These are phyloP conservation scores for Leptobrachium ailaonicum DNA, from an alignment of 2,113 vertebrate species.

Conservation along the genomic window DNA sequence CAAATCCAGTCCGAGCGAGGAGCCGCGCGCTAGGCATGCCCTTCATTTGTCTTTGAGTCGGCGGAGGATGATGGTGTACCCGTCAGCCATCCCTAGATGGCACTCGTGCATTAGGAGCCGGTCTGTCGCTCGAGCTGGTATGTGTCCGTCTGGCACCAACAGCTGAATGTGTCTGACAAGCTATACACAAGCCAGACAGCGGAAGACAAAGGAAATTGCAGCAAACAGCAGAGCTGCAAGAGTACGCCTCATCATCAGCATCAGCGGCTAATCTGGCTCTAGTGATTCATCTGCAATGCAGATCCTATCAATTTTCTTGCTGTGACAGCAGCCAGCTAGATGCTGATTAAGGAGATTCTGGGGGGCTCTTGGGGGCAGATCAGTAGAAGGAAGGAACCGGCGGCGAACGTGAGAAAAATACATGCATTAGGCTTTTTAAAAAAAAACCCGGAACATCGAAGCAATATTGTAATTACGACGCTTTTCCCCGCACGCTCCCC, in stretches of 20 bases:
- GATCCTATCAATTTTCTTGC: conserved; percentile 63
- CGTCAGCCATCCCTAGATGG: conserved; percentile 57
- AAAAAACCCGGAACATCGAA: conserved; percentile 11
- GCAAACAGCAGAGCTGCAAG: conserved; percentile 50
- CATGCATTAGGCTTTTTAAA: conserved; percentile 43
- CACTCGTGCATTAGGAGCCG: conserved; percentile 35
- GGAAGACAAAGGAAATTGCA: conserved; percentile 57
- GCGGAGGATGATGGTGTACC: conserved; percentile 39
- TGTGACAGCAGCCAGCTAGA: conserved; percentile 63
- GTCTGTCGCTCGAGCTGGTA: conserved; percentile 23
- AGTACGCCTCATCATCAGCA: conserved; percentile 51
- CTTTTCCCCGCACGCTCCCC: conserved; percentile 45
- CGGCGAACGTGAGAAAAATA: conserved; percentile 24
- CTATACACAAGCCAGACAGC: conserved; percentile 33
- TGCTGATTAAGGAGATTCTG: conserved; percentile 59
- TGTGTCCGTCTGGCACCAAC: conserved; percentile 60
- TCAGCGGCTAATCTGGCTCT: conserved; percentile 58
- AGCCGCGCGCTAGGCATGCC: not conserved
- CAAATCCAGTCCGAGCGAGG: not conserved
- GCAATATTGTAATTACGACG: conserved; percentile 51
- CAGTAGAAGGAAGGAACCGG: conserved; percentile 53
- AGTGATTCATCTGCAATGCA: conserved; percentile 64
- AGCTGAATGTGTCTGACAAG: conserved; percentile 54
- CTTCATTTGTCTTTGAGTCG: not conserved
- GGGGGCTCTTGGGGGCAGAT: conserved; percentile 52